phyloP scores from a whole-genome alignment of 2,888 invertebrate genomes.

The Nephrotoma guestfalica region DNA sequence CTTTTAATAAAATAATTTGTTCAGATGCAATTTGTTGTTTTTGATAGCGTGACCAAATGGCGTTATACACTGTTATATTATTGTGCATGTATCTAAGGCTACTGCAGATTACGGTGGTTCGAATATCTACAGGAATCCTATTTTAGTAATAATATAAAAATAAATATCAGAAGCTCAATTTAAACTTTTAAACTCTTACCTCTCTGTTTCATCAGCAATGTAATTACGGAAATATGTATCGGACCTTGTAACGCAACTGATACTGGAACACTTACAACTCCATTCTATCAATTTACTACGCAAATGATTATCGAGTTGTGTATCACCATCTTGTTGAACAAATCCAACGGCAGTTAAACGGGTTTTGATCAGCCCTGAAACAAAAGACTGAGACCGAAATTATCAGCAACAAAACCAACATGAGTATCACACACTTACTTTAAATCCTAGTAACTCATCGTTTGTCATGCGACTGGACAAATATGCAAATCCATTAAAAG shows the following conservation, averaged over 20 bases:
- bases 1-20: slow-evolving; percentile 45
- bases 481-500: slow-evolving; percentile 34
- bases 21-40: slow-evolving; percentile 50
- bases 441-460: slow-evolving; percentile 5
- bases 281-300: slow-evolving; percentile 43
- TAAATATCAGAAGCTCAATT: neutral
- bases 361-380: slow-evolving; percentile 33
- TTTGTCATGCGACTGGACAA: slow-evolving; percentile 19
- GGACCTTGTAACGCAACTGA: slow-evolving; percentile 40
- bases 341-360: slow-evolving; percentile 39
- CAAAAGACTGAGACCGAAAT: slow-evolving; percentile 28
- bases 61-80: slow-evolving; percentile 43
- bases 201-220: neutral
- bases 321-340: slow-evolving; percentile 27
- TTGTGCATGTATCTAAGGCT: slow-evolving; percentile 45
- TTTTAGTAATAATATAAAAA: neutral
- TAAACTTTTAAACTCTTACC: neutral
- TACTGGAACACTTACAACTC: slow-evolving; percentile 47
- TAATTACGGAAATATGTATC: slow-evolving; percentile 26
- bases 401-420: neutral
- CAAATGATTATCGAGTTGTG: slow-evolving; percentile 41
- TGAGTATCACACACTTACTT: slow-evolving; percentile 7
- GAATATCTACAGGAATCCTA: slow-evolving; percentile 47
- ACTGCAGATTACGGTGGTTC: slow-evolving; percentile 59
- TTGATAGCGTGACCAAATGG: slow-evolving; percentile 45